Percentiles rank a stretch among this genome's conserved stretches.
Evolutionary conservation across 2,797 vertebrate genomes (phyloP).

Genomic region (Garrulus glandarius): DNA sequence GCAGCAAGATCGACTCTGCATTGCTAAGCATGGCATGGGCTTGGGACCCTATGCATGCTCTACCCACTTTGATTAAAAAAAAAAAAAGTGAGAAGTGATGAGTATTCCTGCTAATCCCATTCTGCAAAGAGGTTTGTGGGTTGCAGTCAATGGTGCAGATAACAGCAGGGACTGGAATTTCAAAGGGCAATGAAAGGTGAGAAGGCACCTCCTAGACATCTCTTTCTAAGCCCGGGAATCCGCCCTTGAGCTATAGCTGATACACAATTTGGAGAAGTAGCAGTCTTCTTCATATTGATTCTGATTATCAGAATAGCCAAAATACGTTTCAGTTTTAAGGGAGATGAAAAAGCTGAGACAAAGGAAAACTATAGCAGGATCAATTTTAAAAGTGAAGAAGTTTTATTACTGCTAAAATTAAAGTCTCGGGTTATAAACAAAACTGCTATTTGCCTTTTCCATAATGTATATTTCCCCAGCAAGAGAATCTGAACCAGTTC

Average conservation of each 20-base stretch:
- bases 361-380: neutral
- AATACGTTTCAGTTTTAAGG: neutral
- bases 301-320: neutral
- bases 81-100: neutral
- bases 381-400: neutral
- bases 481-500: neutral
- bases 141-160: neutral
- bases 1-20: neutral
- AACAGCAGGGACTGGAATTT: neutral
- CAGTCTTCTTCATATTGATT: neutral
- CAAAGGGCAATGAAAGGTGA: slow-evolving; percentile 19
- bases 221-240: neutral
- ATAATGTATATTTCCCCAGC: neutral
- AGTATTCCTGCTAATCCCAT: neutral
- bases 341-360: neutral
- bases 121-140: neutral
- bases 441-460: neutral
- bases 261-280: neutral
- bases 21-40: neutral
- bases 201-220: neutral
- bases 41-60: neutral
- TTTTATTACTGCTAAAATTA: neutral
- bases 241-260: neutral
- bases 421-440: neutral
- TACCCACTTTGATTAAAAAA: neutral